phyloP scores from a whole-genome alignment of 2,888 invertebrate genomes.

The Platycheirus rosarum region DNA sequence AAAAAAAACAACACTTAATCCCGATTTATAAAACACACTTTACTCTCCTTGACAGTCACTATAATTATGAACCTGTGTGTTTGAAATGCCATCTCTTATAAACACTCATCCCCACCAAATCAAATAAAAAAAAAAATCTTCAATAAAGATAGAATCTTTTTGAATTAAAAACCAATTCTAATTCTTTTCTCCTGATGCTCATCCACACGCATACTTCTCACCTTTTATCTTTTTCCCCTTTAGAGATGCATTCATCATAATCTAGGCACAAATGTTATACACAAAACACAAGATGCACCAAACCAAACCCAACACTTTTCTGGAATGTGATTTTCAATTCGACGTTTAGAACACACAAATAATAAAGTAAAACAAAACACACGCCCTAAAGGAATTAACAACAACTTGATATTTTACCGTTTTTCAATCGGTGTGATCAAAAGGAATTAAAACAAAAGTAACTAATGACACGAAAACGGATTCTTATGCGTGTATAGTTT shows the following conservation, averaged over 20 bases:
- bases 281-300: conserved; percentile 12
- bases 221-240: conserved; percentile 21
- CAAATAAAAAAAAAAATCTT: background rate
- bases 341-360: conserved; percentile 42
- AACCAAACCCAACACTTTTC: conserved; percentile 9
- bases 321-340: conserved; percentile 54
- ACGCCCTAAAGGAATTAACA: conserved; percentile 66
- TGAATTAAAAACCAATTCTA: conserved; percentile 29
- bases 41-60: conserved; percentile 26
- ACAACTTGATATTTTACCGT: conserved; percentile 58
- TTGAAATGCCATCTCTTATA: conserved; percentile 38
- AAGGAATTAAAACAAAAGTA: conserved; percentile 31
- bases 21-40: conserved; percentile 18
- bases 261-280: conserved; percentile 31
- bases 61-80: conserved; percentile 41
- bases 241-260: conserved; percentile 57
- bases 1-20: conserved; percentile 4
- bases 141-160: conserved; percentile 54
- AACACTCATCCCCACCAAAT: conserved; percentile 58
- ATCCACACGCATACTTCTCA: conserved; percentile 59
- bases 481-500: conserved; percentile 11
- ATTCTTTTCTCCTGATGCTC: conserved; percentile 23
- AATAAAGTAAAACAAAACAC: conserved; percentile 45
- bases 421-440: conserved; percentile 66
- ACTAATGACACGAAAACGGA: background rate